Evolutionary conservation across 30 jellyfish, hydroid and myxozoan genomes (phyloP).

Genomic region (Aurelia sp.): DNA sequence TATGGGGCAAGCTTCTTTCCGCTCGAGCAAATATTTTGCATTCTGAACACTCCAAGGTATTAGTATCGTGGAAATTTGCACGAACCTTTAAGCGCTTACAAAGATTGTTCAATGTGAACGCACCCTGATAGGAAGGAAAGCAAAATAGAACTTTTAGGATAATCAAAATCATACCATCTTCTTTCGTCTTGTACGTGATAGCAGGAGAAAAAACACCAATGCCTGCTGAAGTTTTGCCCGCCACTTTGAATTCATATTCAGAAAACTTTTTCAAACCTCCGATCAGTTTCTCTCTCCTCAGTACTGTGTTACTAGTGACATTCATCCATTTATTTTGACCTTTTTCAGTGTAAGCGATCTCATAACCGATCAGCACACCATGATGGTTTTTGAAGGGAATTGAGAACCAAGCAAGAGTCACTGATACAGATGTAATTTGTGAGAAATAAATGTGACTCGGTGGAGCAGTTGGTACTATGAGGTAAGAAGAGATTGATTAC

Average conservation of each 20-base stretch:
- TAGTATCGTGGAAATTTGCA: too few species aligned
- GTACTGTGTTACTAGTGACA: slow-evolving; percentile 5
- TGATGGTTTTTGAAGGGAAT: slow-evolving; percentile 23
- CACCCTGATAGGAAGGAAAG: too few species aligned
- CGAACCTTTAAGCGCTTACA: too few species aligned
- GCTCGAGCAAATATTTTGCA: too few species aligned
- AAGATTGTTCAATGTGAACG: too few species aligned
- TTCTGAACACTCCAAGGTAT: too few species aligned
- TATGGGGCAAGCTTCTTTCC: too few species aligned
- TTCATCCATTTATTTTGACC: slow-evolving; percentile 15
- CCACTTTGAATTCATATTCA: slow-evolving; percentile 20
- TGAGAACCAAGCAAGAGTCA: slow-evolving; percentile 28
- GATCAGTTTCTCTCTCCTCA: slow-evolving; percentile 1
- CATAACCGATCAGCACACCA: slow-evolving; percentile 37
- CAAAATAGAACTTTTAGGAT: too few species aligned
- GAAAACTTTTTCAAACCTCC: not conserved
- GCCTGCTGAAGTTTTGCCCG: slow-evolving; percentile 41
- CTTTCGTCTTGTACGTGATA: slow-evolving; percentile 4
- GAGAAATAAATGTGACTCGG: not conserved
- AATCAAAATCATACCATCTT: slow-evolving; percentile 23
- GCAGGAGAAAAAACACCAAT: slow-evolving; percentile 7
- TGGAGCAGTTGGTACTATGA: slow-evolving; percentile 24
- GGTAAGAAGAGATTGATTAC: not conserved
- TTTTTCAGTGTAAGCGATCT: not conserved
- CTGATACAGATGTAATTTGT: slow-evolving; percentile 8